These are phyloP conservation scores for Pseudococcus jackbeardsleyi DNA, from an alignment of 2,888 invertebrate genomes.

Conservation along the genomic window DNA sequence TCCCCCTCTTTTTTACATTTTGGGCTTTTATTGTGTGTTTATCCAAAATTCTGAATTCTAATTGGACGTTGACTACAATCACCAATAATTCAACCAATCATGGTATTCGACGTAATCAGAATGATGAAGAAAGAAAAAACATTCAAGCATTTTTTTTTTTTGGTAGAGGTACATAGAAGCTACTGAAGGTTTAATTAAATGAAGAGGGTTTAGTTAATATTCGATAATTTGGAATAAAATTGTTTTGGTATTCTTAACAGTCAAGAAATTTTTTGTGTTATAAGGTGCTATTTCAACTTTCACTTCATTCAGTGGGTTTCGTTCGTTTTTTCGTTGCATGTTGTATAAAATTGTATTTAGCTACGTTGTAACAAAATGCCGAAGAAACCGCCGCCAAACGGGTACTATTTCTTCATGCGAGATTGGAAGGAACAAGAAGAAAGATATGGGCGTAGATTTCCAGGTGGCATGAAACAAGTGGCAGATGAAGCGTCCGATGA, in stretches of 20 bases:
- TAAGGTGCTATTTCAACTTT: too few species aligned
- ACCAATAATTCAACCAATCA: not conserved
- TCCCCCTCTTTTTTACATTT: not conserved
- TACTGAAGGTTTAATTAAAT: too few species aligned
- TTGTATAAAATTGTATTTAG: not conserved
- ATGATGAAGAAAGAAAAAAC: not conserved
- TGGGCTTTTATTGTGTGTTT: not conserved
- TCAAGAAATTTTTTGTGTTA: too few species aligned
- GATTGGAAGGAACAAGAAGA: slow-evolving; percentile 52
- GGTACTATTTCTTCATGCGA: slow-evolving; percentile 58
- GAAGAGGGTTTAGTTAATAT: too few species aligned
- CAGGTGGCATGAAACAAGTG: slow-evolving; percentile 57
- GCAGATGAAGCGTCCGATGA: slow-evolving; percentile 46
- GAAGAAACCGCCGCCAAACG: slow-evolving; percentile 56
- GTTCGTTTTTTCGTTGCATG: too few species aligned
- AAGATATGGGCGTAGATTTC: slow-evolving; percentile 51
- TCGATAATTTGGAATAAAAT: too few species aligned
- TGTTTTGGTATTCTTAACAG: too few species aligned
- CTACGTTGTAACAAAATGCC: slow-evolving; percentile 1
- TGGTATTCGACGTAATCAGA: not conserved
- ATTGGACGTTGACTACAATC: not conserved
- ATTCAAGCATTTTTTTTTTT: not conserved
- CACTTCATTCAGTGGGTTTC: too few species aligned
- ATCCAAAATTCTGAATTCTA: not conserved
- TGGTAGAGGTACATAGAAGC: not conserved